Evolutionary conservation across 1,140 invertebrate species (phyloP), one percentile per base, ranked within the genome.

Genomic region (Acromyrmex charruanus): DNA sequence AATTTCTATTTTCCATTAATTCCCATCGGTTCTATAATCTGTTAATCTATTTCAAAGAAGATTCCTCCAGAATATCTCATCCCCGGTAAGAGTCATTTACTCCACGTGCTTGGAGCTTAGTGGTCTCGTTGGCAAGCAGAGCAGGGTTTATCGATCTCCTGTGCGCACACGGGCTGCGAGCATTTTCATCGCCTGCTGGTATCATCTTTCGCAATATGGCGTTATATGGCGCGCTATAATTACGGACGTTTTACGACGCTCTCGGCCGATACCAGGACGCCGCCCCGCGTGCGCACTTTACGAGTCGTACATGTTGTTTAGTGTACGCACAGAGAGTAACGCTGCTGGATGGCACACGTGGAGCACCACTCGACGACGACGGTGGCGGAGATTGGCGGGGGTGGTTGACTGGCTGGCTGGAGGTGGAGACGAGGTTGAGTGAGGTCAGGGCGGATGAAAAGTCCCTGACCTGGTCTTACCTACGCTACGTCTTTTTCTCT

Each of bases 391-490:
- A 35, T 16, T 61, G 59, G 31, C n/a, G 77, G 77, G 28, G 63
- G 63, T 72, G 77, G 49, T 14, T 69, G 80, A 39, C 53, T 72
- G 79, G 25, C 21, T 81, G 53, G 53, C 55, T 35, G 1, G 25
- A 68, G 82, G 39, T 63, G 72, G 58, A 68, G 85, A 68, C 58
- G 51, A 80, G 74, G 89, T 93, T 92, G 90, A 90, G 85, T 87
- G 91, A 92, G 92, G 91, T 92, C 91, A 87, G 88, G 90, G 86
- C 87, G 88, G 89, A 90, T 90, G 89, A 91, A 77, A 91, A 93
- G 92, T 91, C 92, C 93, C 90, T 94, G 93, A 94, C 93, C 93
- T 92, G 92, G 89, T 93, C 93, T 44, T 44, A 92, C 87, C 88
- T 87, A 89, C 88, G 82, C 90, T 81, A 12, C n/a, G n/a, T 84